Conservation (phyloP, 2,113 vertebrate genomes). For the Trinectes maculatus region DNA sequence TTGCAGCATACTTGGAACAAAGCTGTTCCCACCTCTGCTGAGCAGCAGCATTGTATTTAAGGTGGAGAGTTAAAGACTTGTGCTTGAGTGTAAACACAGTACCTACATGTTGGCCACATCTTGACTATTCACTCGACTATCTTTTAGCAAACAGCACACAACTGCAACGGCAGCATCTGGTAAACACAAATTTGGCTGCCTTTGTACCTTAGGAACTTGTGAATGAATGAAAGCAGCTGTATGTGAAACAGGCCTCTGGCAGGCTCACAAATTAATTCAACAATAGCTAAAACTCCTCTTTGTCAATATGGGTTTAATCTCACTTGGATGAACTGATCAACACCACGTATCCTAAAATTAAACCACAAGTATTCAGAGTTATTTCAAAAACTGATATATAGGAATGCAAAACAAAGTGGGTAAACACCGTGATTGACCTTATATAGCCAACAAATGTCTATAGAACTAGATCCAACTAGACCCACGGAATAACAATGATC, state of each 20-base stretch:
- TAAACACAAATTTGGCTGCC: conserved; percentile 49
- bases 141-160: conserved; percentile 25
- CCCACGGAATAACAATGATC: conserved; percentile 25
- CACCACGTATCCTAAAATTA: conserved; percentile 9
- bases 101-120: conserved; percentile 28
- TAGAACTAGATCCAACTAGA: conserved; percentile 42
- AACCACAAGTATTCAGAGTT: background rate
- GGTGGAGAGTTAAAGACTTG: conserved; percentile 20
- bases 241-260: conserved; percentile 26
- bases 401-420: conserved; percentile 12
- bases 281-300: background rate
- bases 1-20: background rate
- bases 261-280: conserved; percentile 28
- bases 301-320: background rate
- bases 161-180: conserved; percentile 13
- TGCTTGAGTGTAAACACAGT: conserved; percentile 50
- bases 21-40: background rate
- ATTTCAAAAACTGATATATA: background rate
- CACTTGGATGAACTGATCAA: conserved; percentile 5
- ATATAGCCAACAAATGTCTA: conserved; percentile 37
- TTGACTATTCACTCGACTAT: background rate
- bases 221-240: conserved; percentile 20
- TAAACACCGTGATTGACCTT: conserved; percentile 11
- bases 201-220: conserved; percentile 30
- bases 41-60: background rate